Evolutionary conservation across 2,888 invertebrate genomes (phyloP), one percentile per base, ranked within the genome.

Genomic region (Alcis repandata): DNA sequence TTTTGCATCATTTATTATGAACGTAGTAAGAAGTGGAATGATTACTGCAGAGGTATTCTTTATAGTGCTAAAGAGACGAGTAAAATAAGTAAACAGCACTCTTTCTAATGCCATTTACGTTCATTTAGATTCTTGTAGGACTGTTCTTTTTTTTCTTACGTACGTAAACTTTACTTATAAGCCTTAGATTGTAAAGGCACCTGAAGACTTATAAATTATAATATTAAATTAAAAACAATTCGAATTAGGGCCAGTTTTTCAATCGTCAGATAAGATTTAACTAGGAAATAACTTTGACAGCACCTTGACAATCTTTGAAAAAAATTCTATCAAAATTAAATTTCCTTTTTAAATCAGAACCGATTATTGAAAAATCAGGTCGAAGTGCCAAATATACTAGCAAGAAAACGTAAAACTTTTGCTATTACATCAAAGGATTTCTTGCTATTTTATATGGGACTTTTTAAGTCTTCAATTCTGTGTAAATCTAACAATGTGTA

Each of bases 181-280:
- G 59, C 67, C 73, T 71, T 79, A 80, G 73, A 45, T 76, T 79
- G 84, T 69, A 71, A 73, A 79, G 86, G 86, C 86, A 85, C 85
- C 85, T 79, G 76, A 68, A 63, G 59, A 67, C 67, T 67, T 63
- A 61, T 65, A 67, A 64, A 69, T 67, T 59, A 59, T 62, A 60
- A 60, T 48, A 63, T 64, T 69, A 49, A 64, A 58, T 54, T 59
- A 41, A 51, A 52, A 46, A 51, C 13, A 1, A 51, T 51, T 36
- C 10, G 11, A 53, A 36, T 51, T n/a, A 7, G 13, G n/a, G 17
- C 32, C 33, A 33, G 10, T 51, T 20, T 13, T 36, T 6, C 8
- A 32, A 17, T 33, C 9, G 15, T 48, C 27, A 27, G 48, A 22
- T 32, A 32, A n/a, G 11, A 10, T 33, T 33, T 33, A 33, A 11